Conservation (phyloP, 2,113 vertebrate genomes). For the Danionella cerebrum region DNA sequence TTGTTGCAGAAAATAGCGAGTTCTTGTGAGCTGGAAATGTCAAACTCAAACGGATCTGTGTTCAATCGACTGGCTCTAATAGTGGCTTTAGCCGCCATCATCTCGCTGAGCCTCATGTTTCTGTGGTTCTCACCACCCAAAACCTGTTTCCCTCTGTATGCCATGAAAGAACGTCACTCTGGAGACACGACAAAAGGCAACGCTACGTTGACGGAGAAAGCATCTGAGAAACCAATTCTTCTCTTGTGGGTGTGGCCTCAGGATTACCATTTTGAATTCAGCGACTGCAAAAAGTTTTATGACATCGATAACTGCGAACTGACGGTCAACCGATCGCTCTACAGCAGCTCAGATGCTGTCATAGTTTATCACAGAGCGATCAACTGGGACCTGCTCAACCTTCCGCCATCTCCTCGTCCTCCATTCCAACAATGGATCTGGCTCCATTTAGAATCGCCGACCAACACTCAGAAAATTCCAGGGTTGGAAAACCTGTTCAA, state of each 20-base stretch:
- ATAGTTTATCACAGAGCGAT: constrained; percentile 77
- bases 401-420: constrained; percentile 71
- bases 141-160: background rate
- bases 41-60: background rate
- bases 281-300: constrained; percentile 66
- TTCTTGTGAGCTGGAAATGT: background rate
- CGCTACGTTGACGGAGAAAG: background rate
- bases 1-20: too few relatives aligned
- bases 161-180: background rate
- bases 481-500: constrained; percentile 79
- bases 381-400: constrained; percentile 72
- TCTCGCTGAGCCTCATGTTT: background rate
- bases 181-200: background rate
- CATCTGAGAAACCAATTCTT: constrained; percentile 67
- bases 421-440: constrained; percentile 84
- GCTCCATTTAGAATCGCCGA: constrained; percentile 79
- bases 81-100: background rate
- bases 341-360: constrained; percentile 68
- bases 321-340: constrained; percentile 69
- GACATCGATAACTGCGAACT: constrained; percentile 74
- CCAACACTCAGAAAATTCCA: constrained; percentile 65
- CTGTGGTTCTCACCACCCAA: background rate
- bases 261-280: constrained; percentile 70
- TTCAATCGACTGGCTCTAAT: background rate
- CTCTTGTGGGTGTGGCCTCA: constrained; percentile 82